These are phyloP conservation scores for Excalfactoria chinensis DNA, from an alignment of 2,113 vertebrate species.

Conservation along the genomic window DNA sequence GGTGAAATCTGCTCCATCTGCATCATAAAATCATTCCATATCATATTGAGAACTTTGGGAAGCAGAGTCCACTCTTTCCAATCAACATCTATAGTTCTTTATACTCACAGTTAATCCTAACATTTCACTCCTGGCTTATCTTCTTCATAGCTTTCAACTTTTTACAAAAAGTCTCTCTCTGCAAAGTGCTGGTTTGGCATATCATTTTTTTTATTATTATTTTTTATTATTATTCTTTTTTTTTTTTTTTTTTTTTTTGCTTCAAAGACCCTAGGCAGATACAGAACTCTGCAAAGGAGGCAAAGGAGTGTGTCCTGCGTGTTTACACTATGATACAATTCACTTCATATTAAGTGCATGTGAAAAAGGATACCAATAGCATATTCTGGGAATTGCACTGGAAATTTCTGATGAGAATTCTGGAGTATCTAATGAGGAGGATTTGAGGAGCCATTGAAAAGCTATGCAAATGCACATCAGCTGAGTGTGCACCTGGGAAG, in stretches of 20 bases:
- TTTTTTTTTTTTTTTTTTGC: background rate
- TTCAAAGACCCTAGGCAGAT: background rate
- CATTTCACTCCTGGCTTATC: background rate
- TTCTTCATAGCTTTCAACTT: background rate
- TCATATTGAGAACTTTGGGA: background rate
- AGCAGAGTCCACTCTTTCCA: background rate
- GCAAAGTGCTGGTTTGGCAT: background rate
- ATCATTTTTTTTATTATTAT: background rate
- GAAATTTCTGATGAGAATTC: background rate
- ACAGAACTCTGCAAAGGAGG: background rate
- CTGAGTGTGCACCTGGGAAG: background rate
- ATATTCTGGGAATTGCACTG: background rate
- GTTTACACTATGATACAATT: background rate
- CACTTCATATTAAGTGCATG: background rate
- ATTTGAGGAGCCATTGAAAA: background rate
- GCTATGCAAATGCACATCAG: background rate
- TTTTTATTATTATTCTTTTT: background rate
- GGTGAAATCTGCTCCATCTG: constrained; percentile 35
- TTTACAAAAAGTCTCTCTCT: background rate
- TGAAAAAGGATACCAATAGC: background rate
- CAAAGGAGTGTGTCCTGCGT: background rate
- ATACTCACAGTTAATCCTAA: background rate
- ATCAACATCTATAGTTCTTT: background rate
- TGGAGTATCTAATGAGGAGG: background rate
- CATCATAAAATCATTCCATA: background rate